Percentiles rank a stretch among this genome's conserved stretches.
phyloP scores from a whole-genome alignment of 2,797 vertebrate genomes.

The Coregonus sp. region DNA sequence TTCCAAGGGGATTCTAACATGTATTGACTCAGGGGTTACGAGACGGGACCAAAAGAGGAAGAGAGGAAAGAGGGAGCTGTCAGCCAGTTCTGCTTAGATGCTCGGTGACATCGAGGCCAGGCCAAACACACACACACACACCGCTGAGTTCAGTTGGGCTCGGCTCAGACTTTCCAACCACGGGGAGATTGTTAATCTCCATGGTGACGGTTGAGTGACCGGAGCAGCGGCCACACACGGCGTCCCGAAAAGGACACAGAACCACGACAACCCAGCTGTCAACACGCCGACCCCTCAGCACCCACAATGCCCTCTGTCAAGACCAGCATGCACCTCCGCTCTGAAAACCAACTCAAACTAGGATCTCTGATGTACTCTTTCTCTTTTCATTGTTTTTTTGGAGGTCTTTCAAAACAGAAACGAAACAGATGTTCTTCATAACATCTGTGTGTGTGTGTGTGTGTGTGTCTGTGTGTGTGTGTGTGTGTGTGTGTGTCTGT shows the following conservation, averaged over 20 bases:
- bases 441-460: background rate
- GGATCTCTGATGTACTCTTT: constrained; percentile 10
- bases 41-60: constrained; percentile 16
- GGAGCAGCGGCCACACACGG: constrained; percentile 42
- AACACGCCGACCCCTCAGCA: constrained; percentile 35
- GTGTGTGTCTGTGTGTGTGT: no score
- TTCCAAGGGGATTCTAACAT: no score
- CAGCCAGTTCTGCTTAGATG: constrained; percentile 71
- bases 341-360: constrained; percentile 16
- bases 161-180: constrained; percentile 56
- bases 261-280: constrained; percentile 40
- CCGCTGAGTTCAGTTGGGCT: constrained; percentile 19
- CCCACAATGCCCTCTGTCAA: constrained; percentile 18
- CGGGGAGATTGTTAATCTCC: constrained; percentile 67
- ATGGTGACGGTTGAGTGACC: constrained; percentile 64
- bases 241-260: constrained; percentile 55
- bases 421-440: no score
- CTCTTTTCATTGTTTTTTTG: no score
- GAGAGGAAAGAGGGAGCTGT: constrained; percentile 54
- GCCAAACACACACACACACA: constrained; percentile 9
- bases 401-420: no score
- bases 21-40: background rate
- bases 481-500: no score
- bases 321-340: constrained; percentile 18
- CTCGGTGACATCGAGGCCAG: constrained; percentile 49